Conservation (phyloP, 2,888 invertebrate genomes). For the Aradus depressus region DNA sequence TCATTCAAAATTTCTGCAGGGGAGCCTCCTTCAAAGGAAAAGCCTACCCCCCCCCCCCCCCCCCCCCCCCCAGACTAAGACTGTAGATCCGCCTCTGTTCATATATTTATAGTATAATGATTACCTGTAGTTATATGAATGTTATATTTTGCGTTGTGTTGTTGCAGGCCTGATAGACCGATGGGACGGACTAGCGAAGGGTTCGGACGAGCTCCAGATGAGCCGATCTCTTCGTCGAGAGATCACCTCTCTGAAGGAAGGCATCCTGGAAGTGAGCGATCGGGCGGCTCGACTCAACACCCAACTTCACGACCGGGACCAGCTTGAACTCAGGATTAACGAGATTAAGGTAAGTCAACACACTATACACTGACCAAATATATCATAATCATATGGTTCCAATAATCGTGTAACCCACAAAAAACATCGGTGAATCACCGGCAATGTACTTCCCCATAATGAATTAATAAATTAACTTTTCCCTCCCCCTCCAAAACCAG, state of each 20-base stretch:
- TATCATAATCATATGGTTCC: too few relatives aligned
- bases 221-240: constrained; percentile 35
- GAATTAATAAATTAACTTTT: too few relatives aligned
- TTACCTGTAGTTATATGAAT: background rate
- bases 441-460: too few relatives aligned
- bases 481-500: too few relatives aligned
- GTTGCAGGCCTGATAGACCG: constrained; percentile 41
- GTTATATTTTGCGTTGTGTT: constrained; percentile 8
- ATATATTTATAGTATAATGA: background rate
- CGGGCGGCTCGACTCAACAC: constrained; percentile 28
- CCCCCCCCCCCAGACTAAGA: too few relatives aligned
- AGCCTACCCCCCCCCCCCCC: too few relatives aligned
- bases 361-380: too few relatives aligned
- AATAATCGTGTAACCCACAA: too few relatives aligned
- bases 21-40: too few relatives aligned
- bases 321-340: constrained; percentile 39
- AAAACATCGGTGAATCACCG: too few relatives aligned
- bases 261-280: constrained; percentile 33
- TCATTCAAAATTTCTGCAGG: too few relatives aligned
- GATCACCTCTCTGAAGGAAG: constrained; percentile 36
- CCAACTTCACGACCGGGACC: constrained; percentile 32
- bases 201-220: constrained; percentile 34
- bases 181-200: constrained; percentile 42
- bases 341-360: constrained; percentile 39
- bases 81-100: background rate